Percentiles rank a stretch among this genome's conserved stretches.
phyloP scores from a whole-genome alignment of 92 coral and sea anemone species.

The Parazoanthus darwini region DNA sequence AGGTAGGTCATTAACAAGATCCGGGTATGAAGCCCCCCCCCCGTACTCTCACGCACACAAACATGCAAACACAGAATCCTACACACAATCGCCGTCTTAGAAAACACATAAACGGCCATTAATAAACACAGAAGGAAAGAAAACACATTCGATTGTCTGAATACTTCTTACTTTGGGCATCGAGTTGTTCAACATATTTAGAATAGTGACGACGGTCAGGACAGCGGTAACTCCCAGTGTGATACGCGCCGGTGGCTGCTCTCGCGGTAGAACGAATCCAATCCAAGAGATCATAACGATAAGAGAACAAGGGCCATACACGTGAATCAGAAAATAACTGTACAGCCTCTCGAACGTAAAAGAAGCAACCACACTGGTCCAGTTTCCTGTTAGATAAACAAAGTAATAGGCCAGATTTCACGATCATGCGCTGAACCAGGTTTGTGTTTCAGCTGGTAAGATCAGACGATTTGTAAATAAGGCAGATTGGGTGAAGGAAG shows the following conservation, averaged over 20 bases:
- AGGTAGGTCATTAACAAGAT: too few relatives aligned
- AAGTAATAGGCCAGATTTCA: not conserved
- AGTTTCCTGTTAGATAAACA: constrained; percentile 62
- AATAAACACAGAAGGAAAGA: not conserved
- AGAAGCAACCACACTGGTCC: constrained; percentile 79
- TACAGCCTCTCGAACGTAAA: constrained; percentile 89
- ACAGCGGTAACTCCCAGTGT: constrained; percentile 97
- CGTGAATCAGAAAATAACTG: constrained; percentile 95
- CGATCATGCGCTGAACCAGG: too few relatives aligned
- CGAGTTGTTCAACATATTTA: constrained; percentile 94
- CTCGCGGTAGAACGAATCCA: constrained; percentile 87
- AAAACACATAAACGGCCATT: too few relatives aligned
- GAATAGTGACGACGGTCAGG: constrained; percentile 91
- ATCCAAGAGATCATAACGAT: constrained; percentile 95
- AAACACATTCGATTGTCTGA: not conserved
- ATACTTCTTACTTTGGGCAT: constrained; percentile 88
- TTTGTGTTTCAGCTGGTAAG: too few relatives aligned
- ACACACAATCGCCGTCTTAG: too few relatives aligned
- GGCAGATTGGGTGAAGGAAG: too few relatives aligned
- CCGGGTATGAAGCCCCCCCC: too few relatives aligned
- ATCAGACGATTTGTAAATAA: too few relatives aligned
- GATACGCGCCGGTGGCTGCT: constrained; percentile 96
- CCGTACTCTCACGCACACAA: not conserved
- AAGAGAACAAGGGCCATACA: constrained; percentile 93
- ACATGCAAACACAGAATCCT: not conserved